A percentile compares a stretch with the other conserved stretches of the same genome.
phyloP scores from a whole-genome alignment of 1,140 invertebrate genomes.

The Rhynchophorus ferrugineus region DNA sequence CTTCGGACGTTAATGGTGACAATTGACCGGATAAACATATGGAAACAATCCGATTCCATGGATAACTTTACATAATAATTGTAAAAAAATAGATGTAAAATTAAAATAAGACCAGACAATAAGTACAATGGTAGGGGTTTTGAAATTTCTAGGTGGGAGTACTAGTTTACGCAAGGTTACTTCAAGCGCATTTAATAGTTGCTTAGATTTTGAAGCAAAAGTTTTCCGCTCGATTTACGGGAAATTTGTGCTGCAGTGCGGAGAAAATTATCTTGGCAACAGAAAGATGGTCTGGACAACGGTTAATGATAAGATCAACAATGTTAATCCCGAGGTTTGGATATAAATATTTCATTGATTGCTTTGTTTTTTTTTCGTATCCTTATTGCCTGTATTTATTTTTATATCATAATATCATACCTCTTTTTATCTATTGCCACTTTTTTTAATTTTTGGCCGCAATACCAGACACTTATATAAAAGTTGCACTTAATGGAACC shows the following conservation, averaged over 20 bases:
- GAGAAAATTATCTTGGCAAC: neutral
- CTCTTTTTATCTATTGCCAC: too few relatives aligned
- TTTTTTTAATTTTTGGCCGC: too few relatives aligned
- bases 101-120: too few relatives aligned
- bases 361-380: neutral
- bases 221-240: neutral
- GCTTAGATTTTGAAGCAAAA: neutral
- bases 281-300: slow-evolving; percentile 20
- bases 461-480: too few relatives aligned
- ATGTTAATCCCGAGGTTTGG: slow-evolving; percentile 17
- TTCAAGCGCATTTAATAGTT: neutral
- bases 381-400: neutral
- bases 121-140: slow-evolving; percentile 16
- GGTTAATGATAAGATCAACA: slow-evolving; percentile 6
- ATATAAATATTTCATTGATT: slow-evolving; percentile 1
- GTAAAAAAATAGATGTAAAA: too few relatives aligned
- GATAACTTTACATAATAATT: too few relatives aligned
- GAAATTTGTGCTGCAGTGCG: neutral
- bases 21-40: too few relatives aligned
- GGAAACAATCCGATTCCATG: too few relatives aligned
- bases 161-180: slow-evolving; percentile 6
- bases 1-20: too few relatives aligned
- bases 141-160: slow-evolving; percentile 13
- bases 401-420: too few relatives aligned
- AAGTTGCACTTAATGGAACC: too few relatives aligned